Evolutionary conservation across 2,113 vertebrate genomes (phyloP).

Genomic region (Procavia capensis): DNA sequence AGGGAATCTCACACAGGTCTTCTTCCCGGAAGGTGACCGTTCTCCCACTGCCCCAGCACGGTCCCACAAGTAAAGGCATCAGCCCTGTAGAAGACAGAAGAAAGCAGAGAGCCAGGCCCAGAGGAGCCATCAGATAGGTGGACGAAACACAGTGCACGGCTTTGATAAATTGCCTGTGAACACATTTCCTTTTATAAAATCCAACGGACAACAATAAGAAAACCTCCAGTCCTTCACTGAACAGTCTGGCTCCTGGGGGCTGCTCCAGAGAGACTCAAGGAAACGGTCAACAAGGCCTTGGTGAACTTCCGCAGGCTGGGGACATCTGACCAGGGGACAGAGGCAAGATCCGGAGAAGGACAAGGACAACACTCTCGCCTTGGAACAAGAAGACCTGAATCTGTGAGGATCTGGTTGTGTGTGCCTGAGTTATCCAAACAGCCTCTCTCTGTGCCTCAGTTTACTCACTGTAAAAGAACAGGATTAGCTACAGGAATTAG

Average conservation of each 20-base stretch:
- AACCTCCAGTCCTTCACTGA: too few species aligned
- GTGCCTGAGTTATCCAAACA: neutral
- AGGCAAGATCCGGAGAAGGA: neutral
- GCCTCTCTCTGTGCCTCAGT: neutral
- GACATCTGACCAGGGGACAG: fast-evolving
- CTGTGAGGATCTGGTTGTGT: neutral
- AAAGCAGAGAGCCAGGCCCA: neutral
- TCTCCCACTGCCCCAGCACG: neutral
- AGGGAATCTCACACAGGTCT: neutral
- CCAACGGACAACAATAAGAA: neutral
- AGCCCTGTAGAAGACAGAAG: neutral
- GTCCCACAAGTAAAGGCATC: neutral
- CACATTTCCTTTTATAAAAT: neutral
- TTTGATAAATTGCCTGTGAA: neutral
- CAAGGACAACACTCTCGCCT: fast-evolving
- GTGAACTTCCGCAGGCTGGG: neutral
- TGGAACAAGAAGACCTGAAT: neutral
- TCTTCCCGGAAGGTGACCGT: neutral
- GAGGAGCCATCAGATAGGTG: neutral
- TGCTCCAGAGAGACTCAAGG: neutral
- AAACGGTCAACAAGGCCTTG: neutral
- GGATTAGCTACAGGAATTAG: neutral
- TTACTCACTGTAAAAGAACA: neutral
- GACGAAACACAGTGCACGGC: neutral
- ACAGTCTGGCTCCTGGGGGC: neutral